Evolutionary conservation across 2,888 invertebrate species (phyloP), one percentile per base, ranked within the genome.

Genomic region (Aporophyla nigra): DNA sequence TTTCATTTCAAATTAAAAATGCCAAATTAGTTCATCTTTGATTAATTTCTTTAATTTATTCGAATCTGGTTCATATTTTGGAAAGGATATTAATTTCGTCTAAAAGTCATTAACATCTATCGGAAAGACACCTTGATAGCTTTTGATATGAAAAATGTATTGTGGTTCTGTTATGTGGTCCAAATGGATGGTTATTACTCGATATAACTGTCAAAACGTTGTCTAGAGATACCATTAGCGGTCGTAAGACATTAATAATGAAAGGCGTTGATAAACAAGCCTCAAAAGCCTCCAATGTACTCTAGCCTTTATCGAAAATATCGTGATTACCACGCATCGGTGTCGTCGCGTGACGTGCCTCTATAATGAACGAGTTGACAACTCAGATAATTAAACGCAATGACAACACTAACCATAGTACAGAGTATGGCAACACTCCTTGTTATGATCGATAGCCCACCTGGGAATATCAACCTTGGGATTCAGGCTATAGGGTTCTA

Each of bases 321-420:
- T 83, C 83, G 79, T 87, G 87, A 79, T 81, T 75, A 75, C 74
- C 69, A 70, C 76, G 81, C 81, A 88, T 87, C 73, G 78, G 56
- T 67, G 63, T 67, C 59, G 73, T 86, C 74, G 88, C 88, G 88
- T 88, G 88, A 82, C 66, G 72, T 71, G 65, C 61, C 63, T 75
- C 75, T 54, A 83, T 87, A 86, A 83, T 82, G 77, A 84, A 84
- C 71, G 76, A 88, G 88, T 87, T 85, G 86, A 86, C 85, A 88
- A 86, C 78, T 74, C 74, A 43, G 61, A 88, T 85, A 87, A 88
- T 88, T 88, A 88, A 87, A 82, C 77, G 83, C 78, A 88, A 86
- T 80, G 81, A 82, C 78, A 78, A 76, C 78, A 85, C 82, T 77
- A 78, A 71, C 72, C 62, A 75, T 72, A 81, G 69, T 76, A 78